Evolutionary conservation across 2,797 vertebrate genomes (phyloP).

Genomic region (Denticeps clupeoides): DNA sequence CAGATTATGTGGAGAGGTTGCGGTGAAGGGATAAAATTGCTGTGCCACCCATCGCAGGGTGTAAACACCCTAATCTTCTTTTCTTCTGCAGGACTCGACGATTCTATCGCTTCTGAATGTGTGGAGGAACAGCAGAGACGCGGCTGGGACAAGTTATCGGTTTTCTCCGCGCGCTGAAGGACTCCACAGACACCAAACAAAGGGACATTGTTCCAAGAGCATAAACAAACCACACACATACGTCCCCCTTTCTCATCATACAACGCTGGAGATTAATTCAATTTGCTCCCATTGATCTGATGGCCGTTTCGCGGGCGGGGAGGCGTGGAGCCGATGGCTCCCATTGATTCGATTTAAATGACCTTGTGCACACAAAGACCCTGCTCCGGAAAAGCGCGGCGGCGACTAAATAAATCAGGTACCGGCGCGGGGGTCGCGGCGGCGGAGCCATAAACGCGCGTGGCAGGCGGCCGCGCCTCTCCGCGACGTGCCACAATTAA

Average conservation of each 20-base stretch:
- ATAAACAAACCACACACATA: conserved; percentile 58
- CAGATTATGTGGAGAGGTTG: no score
- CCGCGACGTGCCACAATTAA: conserved; percentile 37
- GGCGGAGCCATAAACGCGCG: no score
- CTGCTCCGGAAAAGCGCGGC: conserved; percentile 9
- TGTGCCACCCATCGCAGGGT: no score
- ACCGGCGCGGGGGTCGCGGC: conserved; percentile 15
- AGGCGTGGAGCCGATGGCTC: conserved; percentile 41
- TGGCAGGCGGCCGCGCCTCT: conserved; percentile 10
- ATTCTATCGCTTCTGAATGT: no score
- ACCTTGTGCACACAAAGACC: conserved; percentile 51
- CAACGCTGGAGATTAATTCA: conserved; percentile 54
- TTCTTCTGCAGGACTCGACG: no score
- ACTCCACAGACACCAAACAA: conserved; percentile 35
- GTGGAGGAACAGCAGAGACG: no score
- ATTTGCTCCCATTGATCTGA: conserved; percentile 62
- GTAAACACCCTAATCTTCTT: no score
- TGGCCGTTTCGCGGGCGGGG: conserved; percentile 46
- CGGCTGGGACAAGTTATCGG: no score
- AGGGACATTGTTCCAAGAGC: conserved; percentile 39
- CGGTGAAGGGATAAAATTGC: no score
- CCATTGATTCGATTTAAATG: conserved; percentile 55
- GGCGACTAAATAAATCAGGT: not conserved
- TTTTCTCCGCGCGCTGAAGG: no score
- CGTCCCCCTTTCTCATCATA: conserved; percentile 37